Conservation (phyloP, 2,797 vertebrate species). For the Falco concolor region DNA sequence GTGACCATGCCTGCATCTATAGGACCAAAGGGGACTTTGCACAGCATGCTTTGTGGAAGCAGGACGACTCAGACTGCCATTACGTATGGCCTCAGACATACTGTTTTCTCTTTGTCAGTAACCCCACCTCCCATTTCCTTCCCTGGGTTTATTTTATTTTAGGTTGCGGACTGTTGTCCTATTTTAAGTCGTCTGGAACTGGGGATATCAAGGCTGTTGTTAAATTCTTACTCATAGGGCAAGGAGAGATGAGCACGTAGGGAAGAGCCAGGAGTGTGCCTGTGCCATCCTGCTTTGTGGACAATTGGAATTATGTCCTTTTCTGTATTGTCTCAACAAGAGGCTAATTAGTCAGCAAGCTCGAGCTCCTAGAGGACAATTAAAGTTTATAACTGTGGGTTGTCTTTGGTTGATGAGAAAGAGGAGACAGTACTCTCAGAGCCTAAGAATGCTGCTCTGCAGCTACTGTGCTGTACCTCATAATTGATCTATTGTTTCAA, state of each 20-base stretch:
- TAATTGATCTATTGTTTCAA: conserved; percentile 63
- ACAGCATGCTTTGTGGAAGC: fast-evolving
- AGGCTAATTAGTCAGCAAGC: conserved; percentile 45
- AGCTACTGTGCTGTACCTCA: conserved; percentile 25
- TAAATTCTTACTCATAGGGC: fast-evolving
- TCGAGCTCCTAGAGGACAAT: conserved; percentile 11
- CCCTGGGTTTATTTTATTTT: background rate
- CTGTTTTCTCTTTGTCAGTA: background rate
- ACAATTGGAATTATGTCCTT: background rate
- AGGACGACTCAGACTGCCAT: background rate
- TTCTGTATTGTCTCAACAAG: conserved; percentile 42
- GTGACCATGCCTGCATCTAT: fast-evolving
- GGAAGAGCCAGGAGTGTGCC: background rate
- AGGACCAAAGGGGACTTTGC: background rate
- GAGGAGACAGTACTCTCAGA: conserved; percentile 39
- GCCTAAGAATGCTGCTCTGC: conserved; percentile 51
- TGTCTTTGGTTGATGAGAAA: conserved; percentile 11
- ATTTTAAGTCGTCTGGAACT: background rate
- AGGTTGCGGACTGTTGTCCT: background rate
- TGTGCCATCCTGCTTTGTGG: background rate
- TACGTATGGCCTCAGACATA: background rate
- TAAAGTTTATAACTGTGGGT: conserved; percentile 42
- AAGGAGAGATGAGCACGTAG: fast-evolving
- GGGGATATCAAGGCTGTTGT: background rate
- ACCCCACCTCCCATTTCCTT: background rate